Base-by-base conservation (phyloP, 2,113 vertebrate species). In the Zingel zingel region DNA sequence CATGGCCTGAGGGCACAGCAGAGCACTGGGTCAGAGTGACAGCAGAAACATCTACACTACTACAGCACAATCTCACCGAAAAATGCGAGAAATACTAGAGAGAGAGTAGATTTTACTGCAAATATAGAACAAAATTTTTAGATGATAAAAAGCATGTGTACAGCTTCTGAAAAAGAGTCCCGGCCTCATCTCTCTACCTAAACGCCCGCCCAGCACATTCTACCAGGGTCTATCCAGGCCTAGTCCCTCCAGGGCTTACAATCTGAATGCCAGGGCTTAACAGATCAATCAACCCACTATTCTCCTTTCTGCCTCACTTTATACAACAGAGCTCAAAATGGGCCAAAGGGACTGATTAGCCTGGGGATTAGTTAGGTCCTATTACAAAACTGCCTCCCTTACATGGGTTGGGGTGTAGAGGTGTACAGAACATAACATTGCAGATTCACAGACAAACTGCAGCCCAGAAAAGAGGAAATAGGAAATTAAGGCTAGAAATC, bases 1-100 rank as follows among this genome's bases (percentile, higher is more conserved):
- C 3, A 97, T 99, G 10, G 96, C 97, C 98, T 99, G 91, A 70
- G 23, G 74, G 36, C 65, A 88, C 14, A 77, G 36, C 53, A 63
- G 61, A 81, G 75, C 3, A 66, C 18, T 10, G 68, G 81, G 84
- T 88, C 56, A 88, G 65, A 86, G 23, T 30, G 54, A 73, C 48
- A 62, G 47, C 57, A 43, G 69, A 2, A 39, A 54, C 25, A 64
- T 21, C 48, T 25, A 56, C 50, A 18, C 27, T n/a, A 53, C 53
- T n/a, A 36, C 25, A 74, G 21, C 18, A 77, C 39, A 77, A 43
- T n/a, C 39, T 70, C 56, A 79, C 53, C 82, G 10, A 70, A 5
- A 72, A 36, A 76, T 69, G 62, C 15, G 16, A 62, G 6, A 53
- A 10, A 25, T 7, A 48, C 56, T 25, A 50, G 5, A 36, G 25